These are phyloP conservation scores for Malurus alboscapulatus DNA, from an alignment of 2,113 vertebrate species.

Conservation along the genomic window DNA sequence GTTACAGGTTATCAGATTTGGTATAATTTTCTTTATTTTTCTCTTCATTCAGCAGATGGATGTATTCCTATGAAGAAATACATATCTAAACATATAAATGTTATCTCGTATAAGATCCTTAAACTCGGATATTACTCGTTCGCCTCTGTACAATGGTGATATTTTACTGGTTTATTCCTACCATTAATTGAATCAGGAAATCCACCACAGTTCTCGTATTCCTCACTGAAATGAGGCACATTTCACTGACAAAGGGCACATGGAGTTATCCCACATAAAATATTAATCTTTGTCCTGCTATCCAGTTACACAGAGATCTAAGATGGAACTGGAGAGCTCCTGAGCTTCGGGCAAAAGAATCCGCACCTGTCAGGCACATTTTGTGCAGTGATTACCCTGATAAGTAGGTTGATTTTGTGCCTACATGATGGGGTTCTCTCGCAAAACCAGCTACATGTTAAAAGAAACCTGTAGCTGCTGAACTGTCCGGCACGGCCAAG, in stretches of 20 bases:
- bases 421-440: neutral
- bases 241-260: neutral
- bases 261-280: neutral
- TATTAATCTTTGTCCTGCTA: neutral
- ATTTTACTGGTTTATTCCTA: neutral
- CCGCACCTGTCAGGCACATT: neutral
- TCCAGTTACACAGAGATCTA: neutral
- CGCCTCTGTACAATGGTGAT: neutral
- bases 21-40: neutral
- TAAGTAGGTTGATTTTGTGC: neutral
- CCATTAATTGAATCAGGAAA: neutral
- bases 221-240: neutral
- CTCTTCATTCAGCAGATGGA: neutral
- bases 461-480: neutral
- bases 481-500: neutral
- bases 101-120: neutral
- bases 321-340: neutral
- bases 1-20: neutral
- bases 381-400: neutral
- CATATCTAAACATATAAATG: neutral
- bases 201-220: neutral
- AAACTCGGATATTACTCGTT: neutral
- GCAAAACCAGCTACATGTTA: neutral
- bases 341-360: neutral
- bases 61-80: neutral